Evolutionary conservation across 2,113 vertebrate genomes (phyloP).

Genomic region (Periophthalmodon schlosseri): DNA sequence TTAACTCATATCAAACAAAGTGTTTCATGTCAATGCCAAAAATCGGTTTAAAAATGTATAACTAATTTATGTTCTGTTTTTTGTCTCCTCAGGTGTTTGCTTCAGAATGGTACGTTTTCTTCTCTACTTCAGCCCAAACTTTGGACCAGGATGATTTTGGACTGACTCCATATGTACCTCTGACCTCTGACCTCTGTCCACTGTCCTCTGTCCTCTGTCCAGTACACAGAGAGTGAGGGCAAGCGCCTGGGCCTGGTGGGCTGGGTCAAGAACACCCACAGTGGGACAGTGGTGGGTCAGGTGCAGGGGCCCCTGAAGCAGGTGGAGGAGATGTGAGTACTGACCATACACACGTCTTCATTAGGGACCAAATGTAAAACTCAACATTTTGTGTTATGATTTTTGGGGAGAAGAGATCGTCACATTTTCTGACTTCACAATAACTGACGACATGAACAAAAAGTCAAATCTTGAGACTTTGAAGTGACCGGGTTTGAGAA

Average conservation of each 20-base stretch:
- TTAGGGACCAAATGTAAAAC: too few species aligned
- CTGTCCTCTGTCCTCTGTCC: slow-evolving; percentile 18
- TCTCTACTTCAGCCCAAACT: neutral
- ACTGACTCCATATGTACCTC: neutral
- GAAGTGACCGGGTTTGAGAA: too few species aligned
- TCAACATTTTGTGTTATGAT: too few species aligned
- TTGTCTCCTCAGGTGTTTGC: slow-evolving; percentile 82
- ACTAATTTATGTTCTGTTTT: slow-evolving; percentile 5
- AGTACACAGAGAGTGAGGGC: slow-evolving; percentile 91
- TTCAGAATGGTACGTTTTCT: slow-evolving; percentile 93
- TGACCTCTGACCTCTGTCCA: neutral
- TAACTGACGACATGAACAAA: too few species aligned
- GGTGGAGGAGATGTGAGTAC: slow-evolving; percentile 89
- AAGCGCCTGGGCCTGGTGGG: slow-evolving; percentile 86
- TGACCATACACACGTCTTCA: too few species aligned
- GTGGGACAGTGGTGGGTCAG: slow-evolving; percentile 88
- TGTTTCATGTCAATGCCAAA: too few species aligned
- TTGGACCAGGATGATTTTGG: neutral
- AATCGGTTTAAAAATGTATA: too few species aligned
- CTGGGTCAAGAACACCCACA: slow-evolving; percentile 90
- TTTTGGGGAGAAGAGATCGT: too few species aligned
- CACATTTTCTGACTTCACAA: too few species aligned
- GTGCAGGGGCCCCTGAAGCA: slow-evolving; percentile 84
- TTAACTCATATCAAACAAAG: too few species aligned
- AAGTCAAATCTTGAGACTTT: too few species aligned